phyloP scores from a whole-genome alignment of 2,888 invertebrate species.

The Rhagophthalmus giganteus region DNA sequence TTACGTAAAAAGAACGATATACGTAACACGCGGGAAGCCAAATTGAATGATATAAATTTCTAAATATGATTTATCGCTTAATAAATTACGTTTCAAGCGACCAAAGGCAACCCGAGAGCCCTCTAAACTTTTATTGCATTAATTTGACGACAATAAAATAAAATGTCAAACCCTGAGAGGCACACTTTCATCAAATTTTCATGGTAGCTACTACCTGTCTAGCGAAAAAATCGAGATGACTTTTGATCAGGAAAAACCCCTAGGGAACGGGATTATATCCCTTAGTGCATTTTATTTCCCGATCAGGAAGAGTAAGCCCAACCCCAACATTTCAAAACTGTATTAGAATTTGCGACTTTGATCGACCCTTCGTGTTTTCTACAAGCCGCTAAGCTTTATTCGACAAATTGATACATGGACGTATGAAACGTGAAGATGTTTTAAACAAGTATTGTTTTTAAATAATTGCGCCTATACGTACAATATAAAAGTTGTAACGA shows the following conservation, averaged over 20 bases:
- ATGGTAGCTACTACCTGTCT: constrained; percentile 24
- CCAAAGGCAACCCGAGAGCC: constrained; percentile 7
- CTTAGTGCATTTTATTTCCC: constrained; percentile 39
- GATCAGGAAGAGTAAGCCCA: constrained; percentile 32
- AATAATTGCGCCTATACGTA: too few species aligned
- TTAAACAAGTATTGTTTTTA: constrained; percentile 3
- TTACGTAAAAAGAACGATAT: constrained; percentile 1
- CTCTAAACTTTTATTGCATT: constrained; percentile 21
- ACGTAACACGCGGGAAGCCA: constrained; percentile 6
- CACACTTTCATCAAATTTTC: constrained; percentile 29
- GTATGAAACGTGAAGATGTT: constrained; percentile 13
- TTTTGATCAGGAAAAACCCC: constrained; percentile 34
- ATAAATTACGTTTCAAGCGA: constrained; percentile 27
- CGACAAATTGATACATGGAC: constrained; percentile 31
- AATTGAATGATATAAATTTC: constrained; percentile 26
- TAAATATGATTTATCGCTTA: constrained; percentile 32
- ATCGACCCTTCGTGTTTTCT: constrained; percentile 31
- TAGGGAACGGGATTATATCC: constrained; percentile 36
- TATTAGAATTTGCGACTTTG: constrained; percentile 35
- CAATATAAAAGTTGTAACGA: too few species aligned
- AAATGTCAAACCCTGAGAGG: constrained; percentile 13
- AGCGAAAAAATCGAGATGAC: constrained; percentile 32
- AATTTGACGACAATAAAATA: constrained; percentile 28
- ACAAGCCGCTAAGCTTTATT: constrained; percentile 26
- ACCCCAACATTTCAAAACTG: constrained; percentile 28